Evolutionary conservation across 2,113 vertebrate genomes (phyloP), one percentile per base, ranked within the genome.

Genomic region (Hypomesus transpacificus): DNA sequence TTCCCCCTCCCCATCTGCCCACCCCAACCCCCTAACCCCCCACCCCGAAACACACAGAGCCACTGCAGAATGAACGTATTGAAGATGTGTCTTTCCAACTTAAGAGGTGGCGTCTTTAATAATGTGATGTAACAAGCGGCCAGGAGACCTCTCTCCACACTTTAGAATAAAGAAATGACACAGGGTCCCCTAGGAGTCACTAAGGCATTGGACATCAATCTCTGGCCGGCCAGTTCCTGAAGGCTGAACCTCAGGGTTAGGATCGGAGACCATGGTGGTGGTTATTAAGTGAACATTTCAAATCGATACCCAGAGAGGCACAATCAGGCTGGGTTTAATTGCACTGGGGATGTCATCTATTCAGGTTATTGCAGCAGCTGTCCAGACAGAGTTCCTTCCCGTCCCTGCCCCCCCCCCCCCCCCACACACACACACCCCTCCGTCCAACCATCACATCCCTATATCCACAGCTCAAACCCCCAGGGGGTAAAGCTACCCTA

Each of bases 271-370:
- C 84, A 87, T 87, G 84, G 88, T 90, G 87, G 86, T 77, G 87
- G 88, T 91, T 90, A 91, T 91, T 91, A 91, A 92, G 90, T 91
- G 87, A 89, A 90, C 88, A 86, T 90, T 91, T 90, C 86, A 86
- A 87, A 91, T 92, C 89, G 86, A 92, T 92, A 83, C 89, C 82
- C 76, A 85, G 87, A 82, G 85, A 88, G 85, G 87, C 84, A 86
- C 89, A 91, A 91, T 91, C 89, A 91, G 87, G 84, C 84, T 87
- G 82, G 86, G 83, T 90, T 92, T 92, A 91, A 92, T 92, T 92
- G 89, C 88, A 85, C 79, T 82, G 84, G 89, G 88, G 88, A 89
- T 82, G 81, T 88, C 89, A 91, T 92, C 85, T 89, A 91, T 91
- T 90, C 88, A 85, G 61, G 83, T 91, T 90, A 91, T 91, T 89